These are phyloP conservation scores for Casuarius casuarius DNA, from an alignment of 2,113 vertebrate species.

Conservation along the genomic window DNA sequence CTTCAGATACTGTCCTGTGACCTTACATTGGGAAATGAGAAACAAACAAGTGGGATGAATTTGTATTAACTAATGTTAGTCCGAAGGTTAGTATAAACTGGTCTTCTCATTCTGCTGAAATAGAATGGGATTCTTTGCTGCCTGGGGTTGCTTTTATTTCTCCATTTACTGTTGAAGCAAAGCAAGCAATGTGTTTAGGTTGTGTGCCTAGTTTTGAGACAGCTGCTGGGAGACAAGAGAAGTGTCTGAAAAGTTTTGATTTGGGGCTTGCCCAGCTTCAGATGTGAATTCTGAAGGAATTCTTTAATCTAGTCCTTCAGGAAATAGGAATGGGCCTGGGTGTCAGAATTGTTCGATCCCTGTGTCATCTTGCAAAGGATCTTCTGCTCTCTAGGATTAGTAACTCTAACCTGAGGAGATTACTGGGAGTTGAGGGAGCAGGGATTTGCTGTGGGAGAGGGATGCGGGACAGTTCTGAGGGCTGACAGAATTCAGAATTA, in stretches of 20 bases:
- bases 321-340: neutral
- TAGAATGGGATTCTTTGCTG: neutral
- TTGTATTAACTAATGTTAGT: neutral
- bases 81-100: neutral
- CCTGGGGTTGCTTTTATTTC: neutral
- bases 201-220: neutral
- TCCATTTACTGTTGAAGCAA: neutral
- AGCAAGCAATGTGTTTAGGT: neutral
- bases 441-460: neutral
- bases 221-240: neutral
- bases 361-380: neutral
- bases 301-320: neutral
- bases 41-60: neutral
- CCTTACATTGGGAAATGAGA: neutral
- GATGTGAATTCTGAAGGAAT: neutral
- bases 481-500: neutral
- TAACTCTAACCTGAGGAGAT: neutral
- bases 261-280: neutral
- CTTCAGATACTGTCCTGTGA: neutral
- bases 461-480: neutral
- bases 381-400: neutral
- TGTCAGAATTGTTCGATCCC: neutral
- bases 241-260: neutral
- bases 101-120: neutral
- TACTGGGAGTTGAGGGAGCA: neutral